These are phyloP conservation scores for Virgularia gustaviana DNA, from an alignment of 92 coral and sea anemone genomes.

Conservation along the genomic window DNA sequence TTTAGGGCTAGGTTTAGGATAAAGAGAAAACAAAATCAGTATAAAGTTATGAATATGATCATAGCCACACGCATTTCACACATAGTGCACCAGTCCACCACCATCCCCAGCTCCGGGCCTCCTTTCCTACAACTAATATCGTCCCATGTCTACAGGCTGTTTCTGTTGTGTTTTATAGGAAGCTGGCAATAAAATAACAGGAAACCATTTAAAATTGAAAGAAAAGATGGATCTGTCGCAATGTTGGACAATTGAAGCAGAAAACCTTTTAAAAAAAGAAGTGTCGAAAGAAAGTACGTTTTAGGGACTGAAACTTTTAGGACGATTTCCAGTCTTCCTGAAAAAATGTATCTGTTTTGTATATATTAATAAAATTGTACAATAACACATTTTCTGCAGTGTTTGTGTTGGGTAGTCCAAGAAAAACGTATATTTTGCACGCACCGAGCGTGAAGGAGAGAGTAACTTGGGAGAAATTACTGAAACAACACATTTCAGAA, in stretches of 20 bases:
- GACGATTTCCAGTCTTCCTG: no score
- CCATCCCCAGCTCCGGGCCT: not conserved
- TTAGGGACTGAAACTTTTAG: not conserved
- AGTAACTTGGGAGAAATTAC: conserved; percentile 69
- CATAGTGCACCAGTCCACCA: no score
- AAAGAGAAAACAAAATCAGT: no score
- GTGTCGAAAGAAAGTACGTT: conserved; percentile 75
- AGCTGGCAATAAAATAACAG: conserved; percentile 77
- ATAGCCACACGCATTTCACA: no score
- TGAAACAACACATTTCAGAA: conserved; percentile 58
- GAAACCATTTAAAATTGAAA: conserved; percentile 82
- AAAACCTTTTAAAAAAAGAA: conserved; percentile 71
- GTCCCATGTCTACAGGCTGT: not conserved
- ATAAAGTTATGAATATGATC: no score
- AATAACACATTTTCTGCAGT: conserved; percentile 46
- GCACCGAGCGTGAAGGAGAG: conserved; percentile 76
- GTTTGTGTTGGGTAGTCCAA: conserved; percentile 89
- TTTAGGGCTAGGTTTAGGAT: no score
- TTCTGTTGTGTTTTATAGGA: conserved; percentile 51
- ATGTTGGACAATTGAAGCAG: conserved; percentile 67
- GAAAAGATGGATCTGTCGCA: conserved; percentile 62
- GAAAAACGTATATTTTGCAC: conserved; percentile 75
- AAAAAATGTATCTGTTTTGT: no score
- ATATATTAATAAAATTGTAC: no score
- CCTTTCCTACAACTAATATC: not conserved